Evolutionary conservation across 2,888 invertebrate species (phyloP).

Genomic region (Agrotis clavis): DNA sequence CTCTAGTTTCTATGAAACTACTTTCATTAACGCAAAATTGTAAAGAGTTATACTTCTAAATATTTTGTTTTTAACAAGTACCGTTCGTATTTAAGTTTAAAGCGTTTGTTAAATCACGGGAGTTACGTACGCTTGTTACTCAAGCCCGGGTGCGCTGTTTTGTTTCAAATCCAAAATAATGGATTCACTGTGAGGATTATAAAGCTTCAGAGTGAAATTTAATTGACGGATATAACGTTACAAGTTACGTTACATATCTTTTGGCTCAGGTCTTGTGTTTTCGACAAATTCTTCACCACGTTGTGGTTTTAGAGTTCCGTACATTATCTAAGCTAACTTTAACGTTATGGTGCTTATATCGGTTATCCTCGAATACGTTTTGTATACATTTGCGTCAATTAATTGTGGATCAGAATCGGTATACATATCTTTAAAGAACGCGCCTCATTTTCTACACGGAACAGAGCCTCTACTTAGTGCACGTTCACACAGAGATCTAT

Average conservation of each 20-base stretch:
- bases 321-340: too few relatives aligned
- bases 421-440: too few relatives aligned
- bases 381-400: too few relatives aligned
- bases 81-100: conserved; percentile 33
- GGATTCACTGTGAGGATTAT: conserved; percentile 31
- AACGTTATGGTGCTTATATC: too few relatives aligned
- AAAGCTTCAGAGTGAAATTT: conserved; percentile 11
- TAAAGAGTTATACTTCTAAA: conserved; percentile 25
- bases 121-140: conserved; percentile 37
- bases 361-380: too few relatives aligned
- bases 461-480: too few relatives aligned
- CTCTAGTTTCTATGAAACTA: too few relatives aligned
- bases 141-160: conserved; percentile 12
- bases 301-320: too few relatives aligned
- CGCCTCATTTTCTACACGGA: too few relatives aligned
- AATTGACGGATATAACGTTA: background rate
- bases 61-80: background rate
- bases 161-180: conserved; percentile 34
- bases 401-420: too few relatives aligned
- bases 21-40: too few relatives aligned
- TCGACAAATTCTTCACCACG: background rate
- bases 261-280: background rate
- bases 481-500: too few relatives aligned
- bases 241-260: background rate
- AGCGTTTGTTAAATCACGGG: conserved; percentile 41